Evolutionary conservation across 2,888 invertebrate species (phyloP), one percentile per base, ranked within the genome.

Genomic region (Yponomeuta malinellus): DNA sequence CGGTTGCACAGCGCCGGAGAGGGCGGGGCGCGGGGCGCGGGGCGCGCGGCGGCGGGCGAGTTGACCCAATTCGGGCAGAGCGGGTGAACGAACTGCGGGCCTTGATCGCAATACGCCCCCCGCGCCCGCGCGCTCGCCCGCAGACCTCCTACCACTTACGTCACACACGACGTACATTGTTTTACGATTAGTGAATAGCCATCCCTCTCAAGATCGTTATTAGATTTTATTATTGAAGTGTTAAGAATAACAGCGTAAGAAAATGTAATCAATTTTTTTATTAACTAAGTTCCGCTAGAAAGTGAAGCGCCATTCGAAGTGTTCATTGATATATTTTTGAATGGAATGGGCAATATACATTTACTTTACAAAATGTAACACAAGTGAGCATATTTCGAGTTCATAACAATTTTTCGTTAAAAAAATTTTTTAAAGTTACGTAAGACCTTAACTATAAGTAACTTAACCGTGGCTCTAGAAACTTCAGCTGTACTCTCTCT

Each of bases 41-140:
- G 69, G 48, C 48, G 70, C 48, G 72, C 69, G 70, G 69, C 12
- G 69, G 70, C 69, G 71, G 71, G 52, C 48, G 59, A 82, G 81
- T 81, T 89, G 90, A 90, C 91, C 91, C 81, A 90, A 86, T 90
- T 91, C 87, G 80, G 74, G 75, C 64, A 33, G 23, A 23, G 77
- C 80, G 86, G 91, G 91, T 90, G 89, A 90, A 92, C 90, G 91
- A 91, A 89, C 92, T 84, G 81, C 83, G 78, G 91, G 91, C 92
- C 92, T 91, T 92, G 92, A 90, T 92, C 92, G 92, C 92, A 91
- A 91, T 92, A 88, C 86, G 79, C 83, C 78, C 75, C 80, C 85
- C 79, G 83, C 78, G 75, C 80, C 81, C 78, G 76, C 77, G 75
- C 75, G 78, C 73, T 77, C 72, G 76, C 76, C 76, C 77, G 72